phyloP scores from a whole-genome alignment of 2,888 invertebrate species.

The Agriotes lineatus region DNA sequence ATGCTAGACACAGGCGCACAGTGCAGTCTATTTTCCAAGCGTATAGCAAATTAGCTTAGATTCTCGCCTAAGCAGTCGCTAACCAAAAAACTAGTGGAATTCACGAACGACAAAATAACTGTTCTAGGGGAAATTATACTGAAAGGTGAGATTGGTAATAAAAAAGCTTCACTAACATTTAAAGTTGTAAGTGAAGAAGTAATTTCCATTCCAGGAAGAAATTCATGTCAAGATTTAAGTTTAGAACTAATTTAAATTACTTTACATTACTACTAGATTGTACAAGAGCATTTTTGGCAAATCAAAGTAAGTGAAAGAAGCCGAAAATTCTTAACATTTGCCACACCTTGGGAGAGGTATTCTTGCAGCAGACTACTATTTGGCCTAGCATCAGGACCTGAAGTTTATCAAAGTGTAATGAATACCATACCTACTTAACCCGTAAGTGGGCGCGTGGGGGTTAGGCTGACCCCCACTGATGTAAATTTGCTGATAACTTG shows the following conservation, averaged over 20 bases:
- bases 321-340: conserved; percentile 35
- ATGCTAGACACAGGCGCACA: conserved; percentile 24
- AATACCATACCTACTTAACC: no score
- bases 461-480: no score
- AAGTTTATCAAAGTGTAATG: conserved; percentile 51
- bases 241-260: conserved; percentile 6
- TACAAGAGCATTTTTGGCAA: conserved; percentile 49
- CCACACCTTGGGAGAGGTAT: conserved; percentile 44
- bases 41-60: background rate
- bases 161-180: background rate
- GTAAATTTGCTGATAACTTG: no score
- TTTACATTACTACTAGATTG: conserved; percentile 38
- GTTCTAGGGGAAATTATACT: background rate
- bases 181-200: background rate
- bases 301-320: conserved; percentile 47
- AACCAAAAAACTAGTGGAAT: background rate
- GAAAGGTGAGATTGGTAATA: background rate
- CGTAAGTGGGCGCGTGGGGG: no score
- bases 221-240: background rate
- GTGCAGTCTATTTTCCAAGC: background rate
- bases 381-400: conserved; percentile 50
- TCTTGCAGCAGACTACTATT: conserved; percentile 47
- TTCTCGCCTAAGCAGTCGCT: background rate
- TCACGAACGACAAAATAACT: background rate
- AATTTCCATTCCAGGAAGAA: background rate